Evolutionary conservation across 2,113 vertebrate genomes (phyloP).

Genomic region (Nymphicus hollandicus): DNA sequence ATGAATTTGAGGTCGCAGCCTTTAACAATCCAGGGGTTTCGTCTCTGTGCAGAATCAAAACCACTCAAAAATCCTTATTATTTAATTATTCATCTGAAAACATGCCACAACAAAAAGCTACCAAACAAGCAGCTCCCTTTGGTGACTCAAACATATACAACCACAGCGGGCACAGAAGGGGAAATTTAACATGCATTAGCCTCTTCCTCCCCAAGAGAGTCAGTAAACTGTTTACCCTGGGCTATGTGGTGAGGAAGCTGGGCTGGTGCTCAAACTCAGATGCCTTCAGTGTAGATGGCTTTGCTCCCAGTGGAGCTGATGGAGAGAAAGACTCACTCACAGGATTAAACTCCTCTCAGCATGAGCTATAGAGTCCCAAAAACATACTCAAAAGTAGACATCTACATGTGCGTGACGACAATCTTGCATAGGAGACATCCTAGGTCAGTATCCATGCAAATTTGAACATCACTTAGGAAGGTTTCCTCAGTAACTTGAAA

Average conservation of each 20-base stretch:
- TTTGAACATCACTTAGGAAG: background rate
- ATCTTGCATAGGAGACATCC: rapidly evolving
- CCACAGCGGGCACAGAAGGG: background rate
- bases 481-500: background rate
- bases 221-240: background rate
- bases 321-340: background rate
- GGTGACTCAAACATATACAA: background rate
- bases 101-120: background rate
- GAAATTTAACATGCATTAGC: background rate
- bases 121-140: background rate
- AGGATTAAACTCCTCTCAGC: background rate
- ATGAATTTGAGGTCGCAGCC: background rate
- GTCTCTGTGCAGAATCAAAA: background rate
- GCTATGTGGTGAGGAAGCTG: background rate
- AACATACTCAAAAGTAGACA: rapidly evolving
- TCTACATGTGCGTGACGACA: background rate
- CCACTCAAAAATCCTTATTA: background rate
- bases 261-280: background rate
- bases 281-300: background rate
- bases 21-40: background rate
- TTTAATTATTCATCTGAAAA: slow-evolving; percentile 14
- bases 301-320: background rate
- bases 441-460: too few species aligned
- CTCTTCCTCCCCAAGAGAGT: background rate
- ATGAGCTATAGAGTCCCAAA: background rate